Evolutionary conservation across 1,140 invertebrate species (phyloP), one percentile per base, ranked within the genome.

Genomic region (Tetraneura akinire): DNA sequence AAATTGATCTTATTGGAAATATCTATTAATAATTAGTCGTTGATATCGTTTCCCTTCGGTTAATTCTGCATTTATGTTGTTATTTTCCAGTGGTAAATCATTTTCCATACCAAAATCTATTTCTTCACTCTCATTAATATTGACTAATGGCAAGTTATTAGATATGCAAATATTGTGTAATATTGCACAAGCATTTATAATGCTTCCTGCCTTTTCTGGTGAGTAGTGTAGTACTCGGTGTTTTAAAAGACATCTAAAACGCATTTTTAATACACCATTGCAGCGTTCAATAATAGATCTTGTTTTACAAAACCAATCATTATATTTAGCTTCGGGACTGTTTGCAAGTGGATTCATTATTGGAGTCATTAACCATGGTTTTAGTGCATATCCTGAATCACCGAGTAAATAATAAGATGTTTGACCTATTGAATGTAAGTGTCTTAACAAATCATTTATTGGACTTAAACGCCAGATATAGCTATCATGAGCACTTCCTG

Each of bases 401-500:
- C 37, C 37, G 21, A 29, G 13, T 26, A 60, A 6, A 29, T 29
- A 60, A 60, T 57, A 57, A 11, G n/a, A 57, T 13, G 53, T 57
- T 26, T 57, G 51, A 2, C 51, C 51, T 8, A 53, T 53, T n/a
- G 18, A n/a, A 53, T 53, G 51, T n/a, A 53, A 53, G 13, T 57
- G 53, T 57, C 2, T 13, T 23, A 57, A 57, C 4, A 57, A 11
- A 1, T 5, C 53, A 11, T 23, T 6, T 11, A 29, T 18, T 0
- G 18, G 8, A 37, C 62, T 66, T 11, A 11, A 6, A 66, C 62
- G 62, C 62, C 32, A 66, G 4, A 66, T 42, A 42, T 66, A 11
- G 13, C 32, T 66, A 66, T 66, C 32, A 66, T 66, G 62, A n/a
- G 9, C 13, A 42, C 62, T 66, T 32, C 62, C 62, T 13, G 32